A percentile compares a stretch with the other conserved stretches of the same genome.
Conservation (phyloP, 1,140 invertebrate genomes). For the Nomia melanderi region DNA sequence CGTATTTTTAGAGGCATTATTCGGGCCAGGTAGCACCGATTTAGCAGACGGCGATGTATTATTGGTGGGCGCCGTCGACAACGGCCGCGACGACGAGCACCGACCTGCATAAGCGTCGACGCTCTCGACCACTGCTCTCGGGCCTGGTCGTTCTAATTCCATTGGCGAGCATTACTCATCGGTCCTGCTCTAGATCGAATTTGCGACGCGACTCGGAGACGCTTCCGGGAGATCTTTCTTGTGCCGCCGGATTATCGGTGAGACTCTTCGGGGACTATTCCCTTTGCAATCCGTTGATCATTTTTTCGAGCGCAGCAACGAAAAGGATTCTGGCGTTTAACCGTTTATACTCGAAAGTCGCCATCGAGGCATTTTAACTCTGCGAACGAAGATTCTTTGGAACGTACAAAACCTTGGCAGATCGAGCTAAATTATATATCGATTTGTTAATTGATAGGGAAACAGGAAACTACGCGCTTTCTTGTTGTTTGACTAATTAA, state of each 20-base stretch:
- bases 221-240: background rate
- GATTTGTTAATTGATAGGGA: too few species aligned
- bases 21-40: conserved; percentile 70
- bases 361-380: too few species aligned
- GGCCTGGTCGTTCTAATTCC: conserved; percentile 32
- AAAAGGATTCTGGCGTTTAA: too few species aligned
- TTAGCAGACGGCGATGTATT: conserved; percentile 65
- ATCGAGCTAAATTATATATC: too few species aligned
- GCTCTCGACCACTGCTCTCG: conserved; percentile 15
- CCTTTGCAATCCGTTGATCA: too few species aligned
- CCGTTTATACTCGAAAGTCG: too few species aligned
- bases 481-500: too few species aligned
- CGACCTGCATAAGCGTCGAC: conserved; percentile 11
- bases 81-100: conserved; percentile 33
- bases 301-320: too few species aligned
- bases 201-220: background rate
- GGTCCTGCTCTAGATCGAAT: background rate
- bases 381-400: too few species aligned
- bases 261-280: background rate
- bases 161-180: background rate
- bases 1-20: conserved; percentile 70
- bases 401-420: too few species aligned
- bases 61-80: conserved; percentile 57
- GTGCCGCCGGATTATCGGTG: background rate
- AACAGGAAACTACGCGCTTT: too few species aligned